Conservation (phyloP, 2,113 vertebrate species). For the Leucosticte australis region DNA sequence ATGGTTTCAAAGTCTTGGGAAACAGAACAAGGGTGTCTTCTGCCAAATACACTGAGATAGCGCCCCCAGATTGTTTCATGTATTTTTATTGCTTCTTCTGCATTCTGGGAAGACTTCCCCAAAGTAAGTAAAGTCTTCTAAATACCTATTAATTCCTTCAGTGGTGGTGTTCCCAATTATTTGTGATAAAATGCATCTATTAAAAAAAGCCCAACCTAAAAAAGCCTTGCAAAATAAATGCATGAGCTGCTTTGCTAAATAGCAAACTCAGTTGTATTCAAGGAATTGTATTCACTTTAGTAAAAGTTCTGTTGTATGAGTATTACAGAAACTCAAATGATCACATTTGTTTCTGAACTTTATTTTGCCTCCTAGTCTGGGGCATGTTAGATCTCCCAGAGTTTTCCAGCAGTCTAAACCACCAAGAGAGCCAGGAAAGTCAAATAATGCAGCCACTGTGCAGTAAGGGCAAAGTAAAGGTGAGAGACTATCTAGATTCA, state of each 20-base stretch:
- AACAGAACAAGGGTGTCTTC: neutral
- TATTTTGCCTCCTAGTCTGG: neutral
- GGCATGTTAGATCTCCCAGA: neutral
- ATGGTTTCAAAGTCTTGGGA: neutral
- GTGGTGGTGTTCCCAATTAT: neutral
- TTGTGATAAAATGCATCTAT: neutral
- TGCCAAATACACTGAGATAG: neutral
- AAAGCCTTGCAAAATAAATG: neutral
- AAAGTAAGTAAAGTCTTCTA: neutral
- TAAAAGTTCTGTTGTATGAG: neutral
- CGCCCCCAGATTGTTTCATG: neutral
- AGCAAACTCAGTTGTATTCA: neutral
- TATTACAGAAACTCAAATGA: neutral
- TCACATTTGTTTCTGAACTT: neutral
- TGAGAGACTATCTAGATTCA: neutral
- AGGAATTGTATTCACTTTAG: neutral
- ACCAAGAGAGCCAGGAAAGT: neutral
- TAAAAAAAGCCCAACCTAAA: neutral
- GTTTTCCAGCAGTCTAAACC: neutral
- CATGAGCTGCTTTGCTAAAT: neutral
- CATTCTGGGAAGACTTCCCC: neutral
- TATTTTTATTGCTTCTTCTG: neutral
- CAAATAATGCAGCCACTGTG: neutral
- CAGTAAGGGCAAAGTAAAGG: neutral
- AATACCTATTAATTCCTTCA: neutral